A percentile compares a stretch with the other conserved stretches of the same genome.
Evolutionary conservation across 2,888 invertebrate species (phyloP).

Genomic region (Colostygia pectinataria): DNA sequence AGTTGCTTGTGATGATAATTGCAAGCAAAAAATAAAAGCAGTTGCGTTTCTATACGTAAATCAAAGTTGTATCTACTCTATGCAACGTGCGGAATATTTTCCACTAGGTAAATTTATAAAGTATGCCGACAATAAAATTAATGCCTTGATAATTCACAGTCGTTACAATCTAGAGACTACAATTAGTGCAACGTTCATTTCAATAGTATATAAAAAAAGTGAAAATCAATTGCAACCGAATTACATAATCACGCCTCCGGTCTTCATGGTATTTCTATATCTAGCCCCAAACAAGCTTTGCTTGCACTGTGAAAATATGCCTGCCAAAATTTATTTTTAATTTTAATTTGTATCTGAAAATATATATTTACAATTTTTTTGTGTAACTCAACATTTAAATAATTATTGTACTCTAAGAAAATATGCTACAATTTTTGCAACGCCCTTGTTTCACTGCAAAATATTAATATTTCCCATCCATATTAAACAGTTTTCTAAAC

Average conservation of each 20-base stretch:
- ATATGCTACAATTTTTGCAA: too few relatives aligned
- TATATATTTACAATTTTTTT: too few relatives aligned
- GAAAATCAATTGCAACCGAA: too few relatives aligned
- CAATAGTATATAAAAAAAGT: neutral
- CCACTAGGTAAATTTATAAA: slow-evolving; percentile 44
- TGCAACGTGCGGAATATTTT: slow-evolving; percentile 35
- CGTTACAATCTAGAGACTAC: slow-evolving; percentile 7
- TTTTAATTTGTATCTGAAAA: too few relatives aligned
- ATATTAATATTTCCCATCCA: neutral
- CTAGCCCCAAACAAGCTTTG: too few relatives aligned
- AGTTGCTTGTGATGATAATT: too few relatives aligned
- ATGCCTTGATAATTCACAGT: slow-evolving; percentile 31
- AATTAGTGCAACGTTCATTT: neutral
- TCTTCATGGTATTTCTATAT: too few relatives aligned
- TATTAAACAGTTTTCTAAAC: slow-evolving; percentile 3
- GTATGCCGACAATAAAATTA: slow-evolving; percentile 42
- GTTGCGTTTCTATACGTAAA: slow-evolving; percentile 4
- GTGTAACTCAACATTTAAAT: too few relatives aligned
- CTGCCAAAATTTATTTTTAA: too few relatives aligned
- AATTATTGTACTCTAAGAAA: too few relatives aligned
- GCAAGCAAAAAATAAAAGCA: neutral
- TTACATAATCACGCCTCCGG: too few relatives aligned
- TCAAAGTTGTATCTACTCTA: slow-evolving; percentile 1
- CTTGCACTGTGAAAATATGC: too few relatives aligned
- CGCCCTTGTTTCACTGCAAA: neutral